These are phyloP conservation scores for Leuctra nigra DNA, from an alignment of 2,888 invertebrate species.

Conservation along the genomic window DNA sequence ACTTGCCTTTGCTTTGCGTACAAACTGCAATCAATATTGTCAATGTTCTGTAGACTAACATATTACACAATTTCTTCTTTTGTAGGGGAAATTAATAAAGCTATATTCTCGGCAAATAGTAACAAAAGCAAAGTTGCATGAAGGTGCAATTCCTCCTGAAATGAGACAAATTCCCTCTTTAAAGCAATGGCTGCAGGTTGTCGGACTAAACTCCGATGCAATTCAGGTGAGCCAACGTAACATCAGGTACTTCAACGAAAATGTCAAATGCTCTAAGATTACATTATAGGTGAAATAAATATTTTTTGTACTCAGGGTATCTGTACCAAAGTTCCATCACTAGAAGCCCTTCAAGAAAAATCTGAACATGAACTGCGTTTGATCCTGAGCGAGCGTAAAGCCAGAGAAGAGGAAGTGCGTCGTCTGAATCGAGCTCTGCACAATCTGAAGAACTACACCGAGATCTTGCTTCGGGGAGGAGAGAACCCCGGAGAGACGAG, in stretches of 20 bases:
- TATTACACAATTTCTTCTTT: slow-evolving; percentile 35
- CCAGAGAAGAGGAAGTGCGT: slow-evolving; percentile 73
- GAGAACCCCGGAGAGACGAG: slow-evolving; percentile 46
- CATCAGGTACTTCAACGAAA: too few relatives aligned
- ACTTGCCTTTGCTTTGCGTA: neutral
- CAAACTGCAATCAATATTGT: too few relatives aligned
- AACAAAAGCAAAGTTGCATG: slow-evolving; percentile 72
- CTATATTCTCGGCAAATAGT: slow-evolving; percentile 87
- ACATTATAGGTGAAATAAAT: neutral
- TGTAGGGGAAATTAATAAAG: slow-evolving; percentile 86
- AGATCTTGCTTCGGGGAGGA: slow-evolving; percentile 53
- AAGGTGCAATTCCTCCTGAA: slow-evolving; percentile 51
- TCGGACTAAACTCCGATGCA: slow-evolving; percentile 68
- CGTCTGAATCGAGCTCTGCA: slow-evolving; percentile 77
- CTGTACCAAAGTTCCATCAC: slow-evolving; percentile 60
- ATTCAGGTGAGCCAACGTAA: slow-evolving; percentile 62
- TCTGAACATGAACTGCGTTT: slow-evolving; percentile 74
- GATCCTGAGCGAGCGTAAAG: slow-evolving; percentile 58
- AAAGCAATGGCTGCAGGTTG: slow-evolving; percentile 87
- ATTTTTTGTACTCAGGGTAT: slow-evolving; percentile 49
- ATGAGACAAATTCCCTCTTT: slow-evolving; percentile 71
- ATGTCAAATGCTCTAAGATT: neutral
- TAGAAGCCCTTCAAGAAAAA: slow-evolving; percentile 78
- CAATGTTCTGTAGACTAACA: too few relatives aligned
- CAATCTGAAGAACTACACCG: slow-evolving; percentile 70